Percentiles rank a stretch among this genome's conserved stretches.
Conservation (phyloP, 2,113 vertebrate genomes). For the Cynocephalus volans region DNA sequence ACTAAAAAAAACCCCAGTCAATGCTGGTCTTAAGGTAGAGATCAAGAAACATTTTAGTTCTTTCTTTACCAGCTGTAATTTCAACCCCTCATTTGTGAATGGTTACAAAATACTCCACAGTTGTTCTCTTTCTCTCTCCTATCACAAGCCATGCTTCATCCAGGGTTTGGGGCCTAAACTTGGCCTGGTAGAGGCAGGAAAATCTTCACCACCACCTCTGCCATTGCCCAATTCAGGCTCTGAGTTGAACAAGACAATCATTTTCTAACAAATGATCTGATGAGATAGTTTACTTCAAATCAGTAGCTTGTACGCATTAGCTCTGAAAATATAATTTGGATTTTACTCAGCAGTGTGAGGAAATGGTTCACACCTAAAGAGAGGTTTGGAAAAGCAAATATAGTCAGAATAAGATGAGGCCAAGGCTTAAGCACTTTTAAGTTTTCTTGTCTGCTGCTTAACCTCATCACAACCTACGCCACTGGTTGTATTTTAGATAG, state of each 20-base stretch:
- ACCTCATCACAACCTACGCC: neutral
- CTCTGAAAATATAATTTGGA: neutral
- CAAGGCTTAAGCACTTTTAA: neutral
- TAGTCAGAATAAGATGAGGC: neutral
- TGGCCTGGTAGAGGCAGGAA: neutral
- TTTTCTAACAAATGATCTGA: slow-evolving; percentile 6
- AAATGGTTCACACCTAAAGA: neutral
- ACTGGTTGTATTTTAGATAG: neutral
- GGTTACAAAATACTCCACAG: neutral
- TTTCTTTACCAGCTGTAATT: neutral
- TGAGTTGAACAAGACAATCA: neutral
- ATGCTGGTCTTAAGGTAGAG: neutral
- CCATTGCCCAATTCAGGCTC: neutral
- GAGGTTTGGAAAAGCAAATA: neutral
- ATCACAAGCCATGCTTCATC: neutral
- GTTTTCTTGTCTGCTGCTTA: neutral
- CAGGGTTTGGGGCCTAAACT: neutral
- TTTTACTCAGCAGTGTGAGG: neutral
- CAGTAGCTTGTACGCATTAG: neutral
- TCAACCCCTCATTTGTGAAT: neutral
- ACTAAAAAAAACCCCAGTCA: neutral
- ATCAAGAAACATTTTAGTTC: neutral
- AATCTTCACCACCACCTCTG: neutral
- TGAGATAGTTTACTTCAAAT: neutral
- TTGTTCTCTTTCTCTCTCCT: neutral